Evolutionary conservation across 2,113 vertebrate genomes (phyloP).

Genomic region (Mormoops blainvillei): DNA sequence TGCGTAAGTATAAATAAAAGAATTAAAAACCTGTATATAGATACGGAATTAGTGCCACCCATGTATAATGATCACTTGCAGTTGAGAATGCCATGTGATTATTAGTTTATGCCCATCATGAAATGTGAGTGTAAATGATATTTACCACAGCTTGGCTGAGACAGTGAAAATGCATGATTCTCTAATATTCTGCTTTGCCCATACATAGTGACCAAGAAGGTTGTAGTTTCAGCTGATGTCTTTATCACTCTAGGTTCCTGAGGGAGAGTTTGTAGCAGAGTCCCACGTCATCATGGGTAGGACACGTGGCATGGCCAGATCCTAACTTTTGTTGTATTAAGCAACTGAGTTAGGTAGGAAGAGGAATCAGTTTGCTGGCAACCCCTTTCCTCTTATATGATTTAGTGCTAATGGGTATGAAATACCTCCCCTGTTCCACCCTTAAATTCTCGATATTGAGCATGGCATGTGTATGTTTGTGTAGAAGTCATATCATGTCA

Average conservation of each 20-base stretch:
- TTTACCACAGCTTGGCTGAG: not conserved
- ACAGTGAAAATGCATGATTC: not conserved
- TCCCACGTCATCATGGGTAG: not conserved
- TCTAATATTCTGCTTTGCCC: not conserved
- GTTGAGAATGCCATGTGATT: not conserved
- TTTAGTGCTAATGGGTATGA: not conserved
- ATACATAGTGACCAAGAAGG: not conserved
- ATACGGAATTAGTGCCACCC: too few species aligned
- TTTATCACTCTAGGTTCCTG: not conserved
- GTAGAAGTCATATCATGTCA: not conserved
- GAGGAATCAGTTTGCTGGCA: not conserved
- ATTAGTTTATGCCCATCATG: not conserved
- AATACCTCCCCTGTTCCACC: not conserved
- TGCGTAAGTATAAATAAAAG: too few species aligned
- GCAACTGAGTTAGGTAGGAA: not conserved
- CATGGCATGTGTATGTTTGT: not conserved
- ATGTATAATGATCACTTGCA: not conserved
- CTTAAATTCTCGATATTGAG: not conserved
- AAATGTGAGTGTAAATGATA: not conserved
- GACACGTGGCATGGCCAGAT: not conserved
- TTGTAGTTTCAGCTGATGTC: not conserved
- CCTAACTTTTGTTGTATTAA: not conserved
- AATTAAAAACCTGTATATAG: too few species aligned
- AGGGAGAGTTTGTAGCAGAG: not conserved
- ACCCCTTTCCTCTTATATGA: not conserved